A percentile compares a stretch with the other conserved stretches of the same genome.
These are phyloP conservation scores for Hypolimnas misippus DNA, from an alignment of 2,888 invertebrate species.

Conservation along the genomic window DNA sequence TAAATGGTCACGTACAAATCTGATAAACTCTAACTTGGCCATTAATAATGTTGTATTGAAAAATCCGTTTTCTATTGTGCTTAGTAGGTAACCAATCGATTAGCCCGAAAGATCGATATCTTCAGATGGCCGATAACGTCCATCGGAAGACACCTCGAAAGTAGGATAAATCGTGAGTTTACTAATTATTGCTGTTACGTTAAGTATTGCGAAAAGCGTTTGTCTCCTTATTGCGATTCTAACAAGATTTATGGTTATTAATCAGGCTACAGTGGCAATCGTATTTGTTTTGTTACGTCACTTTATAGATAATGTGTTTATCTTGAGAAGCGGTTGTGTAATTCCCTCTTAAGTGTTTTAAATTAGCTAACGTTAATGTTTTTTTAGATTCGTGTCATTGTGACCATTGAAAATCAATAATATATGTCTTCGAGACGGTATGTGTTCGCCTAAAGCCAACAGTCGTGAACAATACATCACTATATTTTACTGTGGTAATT, in stretches of 20 bases:
- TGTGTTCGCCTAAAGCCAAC: constrained; percentile 10
- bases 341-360: constrained; percentile 64
- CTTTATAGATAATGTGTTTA: constrained; percentile 63
- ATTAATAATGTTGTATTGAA: constrained; percentile 37
- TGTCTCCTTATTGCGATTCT: constrained; percentile 73
- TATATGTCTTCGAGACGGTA: constrained; percentile 21
- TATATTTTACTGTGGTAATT: constrained; percentile 53
- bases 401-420: constrained; percentile 4
- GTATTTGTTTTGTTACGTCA: constrained; percentile 70
- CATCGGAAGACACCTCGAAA: constrained; percentile 73
- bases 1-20: constrained; percentile 31
- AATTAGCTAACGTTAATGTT: constrained; percentile 58
- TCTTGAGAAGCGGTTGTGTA: constrained; percentile 66
- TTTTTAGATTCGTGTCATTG: constrained; percentile 21
- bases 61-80: constrained; percentile 41
- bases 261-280: constrained; percentile 61
- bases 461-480: constrained; percentile 49
- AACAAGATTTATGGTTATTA: constrained; percentile 69
- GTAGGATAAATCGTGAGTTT: constrained; percentile 77
- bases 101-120: constrained; percentile 69
- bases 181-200: constrained; percentile 77
- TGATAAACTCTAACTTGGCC: constrained; percentile 35
- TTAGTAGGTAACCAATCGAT: constrained; percentile 48
- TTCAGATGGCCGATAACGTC: constrained; percentile 69
- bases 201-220: constrained; percentile 68